Conservation (phyloP, 1,140 invertebrate species). For the Sycobia sp. region DNA sequence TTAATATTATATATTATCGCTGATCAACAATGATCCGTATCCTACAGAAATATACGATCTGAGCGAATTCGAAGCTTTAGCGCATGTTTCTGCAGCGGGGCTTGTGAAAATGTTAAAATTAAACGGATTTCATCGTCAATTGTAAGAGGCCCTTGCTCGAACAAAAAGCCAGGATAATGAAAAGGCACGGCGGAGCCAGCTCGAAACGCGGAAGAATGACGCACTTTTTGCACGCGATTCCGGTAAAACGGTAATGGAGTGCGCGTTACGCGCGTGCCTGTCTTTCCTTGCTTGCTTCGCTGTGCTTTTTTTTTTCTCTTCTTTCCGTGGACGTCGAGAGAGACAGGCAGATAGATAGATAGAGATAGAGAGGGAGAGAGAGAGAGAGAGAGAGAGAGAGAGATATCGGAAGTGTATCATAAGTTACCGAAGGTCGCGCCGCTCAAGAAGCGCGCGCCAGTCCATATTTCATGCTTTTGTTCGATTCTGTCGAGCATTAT, state of each 20-base stretch:
- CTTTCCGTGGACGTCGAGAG: conserved; percentile 42
- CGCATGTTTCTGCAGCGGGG: too few relatives aligned
- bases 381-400: too few relatives aligned
- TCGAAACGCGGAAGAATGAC: conserved; percentile 21
- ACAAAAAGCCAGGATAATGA: too few relatives aligned
- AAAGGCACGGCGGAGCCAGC: not conserved
- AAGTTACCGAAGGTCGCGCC: conserved; percentile 52
- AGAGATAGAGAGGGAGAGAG: too few relatives aligned
- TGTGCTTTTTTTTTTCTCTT: conserved; percentile 26
- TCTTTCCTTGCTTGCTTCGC: not conserved
- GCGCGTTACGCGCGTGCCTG: not conserved
- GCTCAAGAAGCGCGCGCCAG: conserved; percentile 47
- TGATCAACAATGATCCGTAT: too few relatives aligned
- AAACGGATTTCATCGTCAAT: too few relatives aligned
- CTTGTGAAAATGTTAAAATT: too few relatives aligned
- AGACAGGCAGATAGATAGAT: too few relatives aligned
- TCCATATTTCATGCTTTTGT: conserved; percentile 62
- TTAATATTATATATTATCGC: too few relatives aligned
- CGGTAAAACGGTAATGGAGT: conserved; percentile 27
- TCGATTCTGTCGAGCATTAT: conserved; percentile 61
- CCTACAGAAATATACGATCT: too few relatives aligned
- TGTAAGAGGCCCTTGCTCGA: too few relatives aligned
- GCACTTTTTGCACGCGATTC: conserved; percentile 25
- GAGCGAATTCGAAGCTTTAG: too few relatives aligned
- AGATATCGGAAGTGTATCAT: conserved; percentile 55